phyloP scores from a whole-genome alignment of 2,888 invertebrate genomes.

The Autographa pulchrina region DNA sequence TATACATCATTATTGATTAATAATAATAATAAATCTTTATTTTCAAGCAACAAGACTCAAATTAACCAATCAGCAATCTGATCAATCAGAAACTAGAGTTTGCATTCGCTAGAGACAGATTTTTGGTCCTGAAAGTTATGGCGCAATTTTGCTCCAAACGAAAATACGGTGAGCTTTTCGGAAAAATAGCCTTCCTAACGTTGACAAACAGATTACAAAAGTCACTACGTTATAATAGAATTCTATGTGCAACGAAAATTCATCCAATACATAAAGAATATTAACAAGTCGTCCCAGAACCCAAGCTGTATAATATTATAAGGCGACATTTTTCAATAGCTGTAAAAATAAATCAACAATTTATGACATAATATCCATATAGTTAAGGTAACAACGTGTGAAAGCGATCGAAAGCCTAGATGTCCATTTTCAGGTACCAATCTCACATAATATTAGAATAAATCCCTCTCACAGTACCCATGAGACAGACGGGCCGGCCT shows the following conservation, averaged over 20 bases:
- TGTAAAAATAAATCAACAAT: neutral
- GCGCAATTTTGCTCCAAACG: neutral
- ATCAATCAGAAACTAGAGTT: constrained; percentile 1
- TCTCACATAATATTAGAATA: constrained; percentile 6
- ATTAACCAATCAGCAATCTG: neutral
- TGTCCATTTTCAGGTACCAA: neutral
- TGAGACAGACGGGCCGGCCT: neutral
- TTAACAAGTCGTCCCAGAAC: neutral
- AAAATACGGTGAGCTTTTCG: neutral
- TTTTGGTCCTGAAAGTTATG: neutral
- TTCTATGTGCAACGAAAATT: too few species aligned
- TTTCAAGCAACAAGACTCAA: too few species aligned
- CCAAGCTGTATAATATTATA: neutral
- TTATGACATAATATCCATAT: neutral
- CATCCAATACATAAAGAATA: too few species aligned
- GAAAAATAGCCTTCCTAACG: neutral
- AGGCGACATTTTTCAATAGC: neutral
- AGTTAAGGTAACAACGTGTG: neutral
- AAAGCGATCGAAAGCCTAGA: neutral
- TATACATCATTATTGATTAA: too few species aligned
- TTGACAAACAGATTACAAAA: neutral
- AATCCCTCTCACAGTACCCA: constrained; percentile 3
- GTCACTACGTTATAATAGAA: neutral
- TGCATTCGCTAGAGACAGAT: neutral
- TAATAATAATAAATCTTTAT: too few species aligned